Evolutionary conservation across 64 coral and sea anemone species (phyloP).

Genomic region (Montipora efflorescens): DNA sequence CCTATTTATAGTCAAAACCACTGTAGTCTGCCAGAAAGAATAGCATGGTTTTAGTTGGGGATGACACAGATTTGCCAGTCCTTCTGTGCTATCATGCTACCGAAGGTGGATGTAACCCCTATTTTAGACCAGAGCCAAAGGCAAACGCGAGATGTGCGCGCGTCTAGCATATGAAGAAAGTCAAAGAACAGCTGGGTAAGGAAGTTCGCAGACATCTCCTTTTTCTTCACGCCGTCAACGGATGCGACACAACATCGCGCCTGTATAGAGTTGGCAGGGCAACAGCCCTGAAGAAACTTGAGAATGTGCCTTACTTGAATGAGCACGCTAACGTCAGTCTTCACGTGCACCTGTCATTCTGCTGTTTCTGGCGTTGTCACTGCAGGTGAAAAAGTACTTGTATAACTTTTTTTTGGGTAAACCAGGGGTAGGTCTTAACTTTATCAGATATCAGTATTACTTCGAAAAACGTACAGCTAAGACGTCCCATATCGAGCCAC

Average conservation of each 20-base stretch:
- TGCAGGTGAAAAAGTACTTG: constrained; percentile 57
- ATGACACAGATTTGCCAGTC: no score
- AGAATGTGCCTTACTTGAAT: constrained; percentile 7
- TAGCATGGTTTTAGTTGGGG: no score
- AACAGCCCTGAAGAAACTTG: neutral
- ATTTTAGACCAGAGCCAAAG: no score
- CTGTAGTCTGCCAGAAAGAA: no score
- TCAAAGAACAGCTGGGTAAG: no score
- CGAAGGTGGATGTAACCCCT: no score
- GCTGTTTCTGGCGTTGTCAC: constrained; percentile 17
- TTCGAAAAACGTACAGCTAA: constrained; percentile 37
- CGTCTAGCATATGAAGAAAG: no score
- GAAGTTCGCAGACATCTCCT: neutral
- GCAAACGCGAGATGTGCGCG: no score
- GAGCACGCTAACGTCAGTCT: constrained; percentile 19
- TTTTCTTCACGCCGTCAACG: constrained; percentile 35
- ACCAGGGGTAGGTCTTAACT: constrained; percentile 28
- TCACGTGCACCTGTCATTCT: constrained; percentile 7
- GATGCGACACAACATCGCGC: constrained; percentile 56
- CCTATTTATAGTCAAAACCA: no score
- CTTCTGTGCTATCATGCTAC: no score
- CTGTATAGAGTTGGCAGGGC: neutral
- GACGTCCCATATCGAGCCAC: neutral
- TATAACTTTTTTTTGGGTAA: neutral
- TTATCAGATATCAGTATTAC: constrained; percentile 47